phyloP scores from a whole-genome alignment of 1,140 invertebrate species.

The Druon quercuslanigerum region DNA sequence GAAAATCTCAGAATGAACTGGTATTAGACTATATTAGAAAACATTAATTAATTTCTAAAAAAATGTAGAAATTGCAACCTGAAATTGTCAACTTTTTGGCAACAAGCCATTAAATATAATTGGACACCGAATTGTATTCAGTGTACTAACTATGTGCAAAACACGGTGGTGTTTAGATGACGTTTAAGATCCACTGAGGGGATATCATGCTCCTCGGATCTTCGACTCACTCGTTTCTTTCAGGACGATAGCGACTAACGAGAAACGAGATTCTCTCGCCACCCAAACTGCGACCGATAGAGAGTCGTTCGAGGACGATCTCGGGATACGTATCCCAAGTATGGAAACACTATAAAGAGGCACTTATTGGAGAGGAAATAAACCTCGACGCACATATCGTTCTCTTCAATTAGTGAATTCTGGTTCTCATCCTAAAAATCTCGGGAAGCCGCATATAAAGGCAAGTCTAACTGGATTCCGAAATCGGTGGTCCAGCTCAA shows the following conservation, averaged over 20 bases:
- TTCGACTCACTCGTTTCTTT: slow-evolving; percentile 37
- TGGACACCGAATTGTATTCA: slow-evolving; percentile 16
- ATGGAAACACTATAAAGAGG: slow-evolving; percentile 43
- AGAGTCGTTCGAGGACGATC: slow-evolving; percentile 30
- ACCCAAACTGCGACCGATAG: slow-evolving; percentile 56
- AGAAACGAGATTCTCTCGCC: slow-evolving; percentile 64
- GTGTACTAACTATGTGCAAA: slow-evolving; percentile 31
- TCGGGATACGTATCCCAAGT: slow-evolving; percentile 16
- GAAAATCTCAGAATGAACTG: no score
- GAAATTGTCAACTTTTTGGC: no score
- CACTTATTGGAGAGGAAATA: slow-evolving; percentile 42
- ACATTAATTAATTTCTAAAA: no score
- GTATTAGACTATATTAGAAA: no score
- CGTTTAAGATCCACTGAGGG: slow-evolving; percentile 35
- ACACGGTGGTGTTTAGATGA: slow-evolving; percentile 29
- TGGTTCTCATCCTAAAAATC: slow-evolving; percentile 12
- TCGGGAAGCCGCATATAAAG: slow-evolving; percentile 21
- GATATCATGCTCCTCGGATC: slow-evolving; percentile 62
- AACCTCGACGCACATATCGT: slow-evolving; percentile 20
- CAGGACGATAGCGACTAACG: slow-evolving; percentile 56
- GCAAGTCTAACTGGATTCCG: slow-evolving; percentile 8
- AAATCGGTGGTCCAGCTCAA: slow-evolving; percentile 22
- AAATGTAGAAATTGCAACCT: no score
- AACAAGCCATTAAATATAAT: slow-evolving; percentile 1
- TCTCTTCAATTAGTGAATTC: slow-evolving; percentile 20